phyloP scores from a whole-genome alignment of 2,113 vertebrate genomes.

The Lates calcarifer region DNA sequence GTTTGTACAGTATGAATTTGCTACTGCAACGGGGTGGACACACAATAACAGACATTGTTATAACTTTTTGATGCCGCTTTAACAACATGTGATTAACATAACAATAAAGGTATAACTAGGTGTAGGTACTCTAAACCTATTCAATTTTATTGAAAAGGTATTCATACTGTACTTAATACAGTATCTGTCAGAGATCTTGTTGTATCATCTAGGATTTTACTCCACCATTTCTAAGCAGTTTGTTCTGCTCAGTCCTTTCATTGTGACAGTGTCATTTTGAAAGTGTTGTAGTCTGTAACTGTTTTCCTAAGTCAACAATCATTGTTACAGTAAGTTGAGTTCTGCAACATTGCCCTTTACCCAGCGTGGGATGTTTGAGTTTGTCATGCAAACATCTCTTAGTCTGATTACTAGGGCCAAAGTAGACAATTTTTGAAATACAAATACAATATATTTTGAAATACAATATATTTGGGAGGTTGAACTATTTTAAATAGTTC shows the following conservation, averaged over 20 bases:
- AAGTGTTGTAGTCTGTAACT: not conserved
- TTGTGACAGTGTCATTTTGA: not conserved
- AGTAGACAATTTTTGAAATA: slow-evolving; percentile 7
- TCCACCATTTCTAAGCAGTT: not conserved
- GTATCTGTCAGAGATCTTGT: not conserved
- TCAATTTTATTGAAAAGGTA: not conserved
- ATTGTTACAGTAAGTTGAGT: not conserved
- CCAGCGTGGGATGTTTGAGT: slow-evolving; percentile 37
- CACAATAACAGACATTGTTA: not conserved
- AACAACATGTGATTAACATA: too few relatives aligned
- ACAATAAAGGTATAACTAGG: not conserved
- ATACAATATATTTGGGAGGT: too few relatives aligned
- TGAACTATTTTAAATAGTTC: not conserved
- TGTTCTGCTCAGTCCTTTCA: not conserved
- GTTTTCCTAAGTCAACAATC: not conserved
- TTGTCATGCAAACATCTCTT: slow-evolving; percentile 21
- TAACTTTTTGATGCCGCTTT: not conserved
- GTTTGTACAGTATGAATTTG: not conserved
- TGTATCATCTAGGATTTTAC: not conserved
- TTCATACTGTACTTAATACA: not conserved
- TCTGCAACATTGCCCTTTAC: slow-evolving; percentile 52
- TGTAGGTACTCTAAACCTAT: not conserved
- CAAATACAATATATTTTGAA: slow-evolving; percentile 16
- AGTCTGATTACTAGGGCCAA: slow-evolving; percentile 22
- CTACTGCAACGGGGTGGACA: not conserved